phyloP scores from a whole-genome alignment of 1,140 invertebrate genomes.

The Calephelis virginiensis region DNA sequence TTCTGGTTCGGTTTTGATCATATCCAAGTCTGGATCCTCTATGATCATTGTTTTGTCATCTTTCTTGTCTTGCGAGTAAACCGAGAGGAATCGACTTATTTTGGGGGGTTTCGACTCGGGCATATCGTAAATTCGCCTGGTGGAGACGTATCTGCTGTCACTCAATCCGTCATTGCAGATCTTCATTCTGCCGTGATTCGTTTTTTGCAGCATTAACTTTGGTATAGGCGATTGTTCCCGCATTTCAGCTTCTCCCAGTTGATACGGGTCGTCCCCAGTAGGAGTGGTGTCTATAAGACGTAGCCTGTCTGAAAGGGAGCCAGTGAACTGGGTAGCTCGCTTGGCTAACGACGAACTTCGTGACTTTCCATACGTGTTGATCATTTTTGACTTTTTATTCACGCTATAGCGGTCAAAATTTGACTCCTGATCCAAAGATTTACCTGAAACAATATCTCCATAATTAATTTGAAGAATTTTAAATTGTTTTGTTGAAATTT shows the following conservation, averaged over 20 bases:
- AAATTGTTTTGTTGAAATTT: too few species aligned
- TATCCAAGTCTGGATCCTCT: conserved; percentile 47
- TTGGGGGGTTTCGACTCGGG: conserved; percentile 34
- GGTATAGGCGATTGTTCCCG: conserved; percentile 67
- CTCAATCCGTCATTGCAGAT: conserved; percentile 36
- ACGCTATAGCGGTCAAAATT: conserved; percentile 39
- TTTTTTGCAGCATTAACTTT: conserved; percentile 65
- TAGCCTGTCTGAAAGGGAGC: conserved; percentile 58
- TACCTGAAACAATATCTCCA: conserved; percentile 30
- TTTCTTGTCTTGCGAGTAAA: conserved; percentile 41
- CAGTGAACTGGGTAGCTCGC: conserved; percentile 44
- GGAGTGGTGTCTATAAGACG: conserved; percentile 65
- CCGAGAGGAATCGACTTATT: conserved; percentile 30
- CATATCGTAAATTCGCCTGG: conserved; percentile 46
- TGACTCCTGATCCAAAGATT: conserved; percentile 24
- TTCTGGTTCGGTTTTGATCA: conserved; percentile 52
- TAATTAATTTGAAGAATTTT: too few species aligned
- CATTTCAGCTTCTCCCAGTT: conserved; percentile 64
- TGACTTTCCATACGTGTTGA: conserved; percentile 58
- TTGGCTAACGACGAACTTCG: conserved; percentile 37
- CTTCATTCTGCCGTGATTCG: conserved; percentile 54
- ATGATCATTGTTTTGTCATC: conserved; percentile 42
- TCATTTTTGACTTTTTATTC: conserved; percentile 66
- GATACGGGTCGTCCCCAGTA: conserved; percentile 67
- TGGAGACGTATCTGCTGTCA: conserved; percentile 19